Evolutionary conservation across 1,140 invertebrate species (phyloP).

Genomic region (Ruditapes philippinarum): DNA sequence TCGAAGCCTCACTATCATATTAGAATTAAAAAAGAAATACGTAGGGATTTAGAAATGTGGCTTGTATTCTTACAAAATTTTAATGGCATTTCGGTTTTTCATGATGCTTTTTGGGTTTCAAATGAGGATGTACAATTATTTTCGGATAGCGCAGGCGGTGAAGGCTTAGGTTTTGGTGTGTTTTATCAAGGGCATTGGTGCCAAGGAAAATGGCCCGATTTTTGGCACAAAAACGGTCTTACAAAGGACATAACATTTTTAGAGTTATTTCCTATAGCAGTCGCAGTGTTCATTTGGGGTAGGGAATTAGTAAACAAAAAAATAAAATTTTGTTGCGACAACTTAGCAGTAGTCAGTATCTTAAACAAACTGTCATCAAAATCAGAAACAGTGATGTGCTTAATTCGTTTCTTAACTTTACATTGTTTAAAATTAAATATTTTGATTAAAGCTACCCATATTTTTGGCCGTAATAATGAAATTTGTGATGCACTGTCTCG

Average conservation of each 20-base stretch:
- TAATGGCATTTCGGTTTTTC: too few species aligned
- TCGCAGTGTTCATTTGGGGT: slow-evolving; percentile 43
- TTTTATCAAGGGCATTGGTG: too few species aligned
- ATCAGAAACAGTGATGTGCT: slow-evolving; percentile 38
- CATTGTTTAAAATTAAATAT: slow-evolving; percentile 47
- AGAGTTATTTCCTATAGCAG: slow-evolving; percentile 46
- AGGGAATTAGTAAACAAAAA: slow-evolving; percentile 26
- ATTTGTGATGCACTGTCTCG: slow-evolving; percentile 51
- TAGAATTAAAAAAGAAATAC: too few species aligned
- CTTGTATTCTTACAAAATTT: too few species aligned
- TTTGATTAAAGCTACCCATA: slow-evolving; percentile 8
- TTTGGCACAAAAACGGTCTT: too few species aligned
- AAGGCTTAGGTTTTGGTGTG: too few species aligned
- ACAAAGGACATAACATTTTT: slow-evolving; percentile 35
- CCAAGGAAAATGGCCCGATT: too few species aligned
- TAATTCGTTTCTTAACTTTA: neutral
- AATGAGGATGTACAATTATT: too few species aligned
- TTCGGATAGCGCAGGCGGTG: too few species aligned
- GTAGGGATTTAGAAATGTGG: too few species aligned
- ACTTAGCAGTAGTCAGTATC: slow-evolving; percentile 2
- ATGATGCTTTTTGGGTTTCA: too few species aligned
- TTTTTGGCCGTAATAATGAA: neutral
- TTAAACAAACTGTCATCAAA: slow-evolving; percentile 38
- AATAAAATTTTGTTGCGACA: slow-evolving; percentile 30
- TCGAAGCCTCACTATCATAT: too few species aligned